Percentiles rank a stretch among this genome's conserved stretches.
These are phyloP conservation scores for Scrobipalpa atriplicella DNA, from an alignment of 2,888 invertebrate species.

Conservation along the genomic window DNA sequence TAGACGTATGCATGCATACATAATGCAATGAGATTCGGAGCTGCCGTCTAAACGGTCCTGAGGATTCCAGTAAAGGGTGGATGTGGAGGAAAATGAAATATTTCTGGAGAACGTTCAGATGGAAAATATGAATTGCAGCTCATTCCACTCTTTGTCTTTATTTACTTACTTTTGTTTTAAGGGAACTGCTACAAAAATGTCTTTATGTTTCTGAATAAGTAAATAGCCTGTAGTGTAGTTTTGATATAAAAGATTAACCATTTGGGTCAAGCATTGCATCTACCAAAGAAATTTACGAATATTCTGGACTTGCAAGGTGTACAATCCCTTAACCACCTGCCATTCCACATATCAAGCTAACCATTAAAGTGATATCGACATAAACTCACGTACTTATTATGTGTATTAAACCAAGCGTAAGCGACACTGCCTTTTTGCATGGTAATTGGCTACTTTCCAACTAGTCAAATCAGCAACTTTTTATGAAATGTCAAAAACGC, in stretches of 20 bases:
- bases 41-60: not conserved
- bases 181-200: too few relatives aligned
- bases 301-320: not conserved
- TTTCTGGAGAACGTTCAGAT: too few relatives aligned
- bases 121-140: too few relatives aligned
- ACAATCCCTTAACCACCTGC: slow-evolving; percentile 3
- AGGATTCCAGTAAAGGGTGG: not conserved
- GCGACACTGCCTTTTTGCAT: slow-evolving; percentile 19
- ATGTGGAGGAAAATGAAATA: not conserved
- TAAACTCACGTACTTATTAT: not conserved
- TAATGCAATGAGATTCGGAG: slow-evolving; percentile 43
- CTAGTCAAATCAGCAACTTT: too few relatives aligned
- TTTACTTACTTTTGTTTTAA: too few relatives aligned
- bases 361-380: not conserved
- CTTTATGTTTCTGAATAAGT: too few relatives aligned
- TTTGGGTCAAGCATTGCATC: not conserved
- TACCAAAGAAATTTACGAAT: not conserved
- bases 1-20: slow-evolving; percentile 49
- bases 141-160: too few relatives aligned
- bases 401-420: not conserved
- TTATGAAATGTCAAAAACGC: too few relatives aligned
- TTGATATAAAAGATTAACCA: too few relatives aligned
- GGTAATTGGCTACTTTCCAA: too few relatives aligned
- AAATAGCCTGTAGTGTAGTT: too few relatives aligned
- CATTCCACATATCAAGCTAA: not conserved